A percentile compares a stretch with the other conserved stretches of the same genome.
These are phyloP conservation scores for Matsumurasca onukii DNA, from an alignment of 1,140 invertebrate species.

Conservation along the genomic window DNA sequence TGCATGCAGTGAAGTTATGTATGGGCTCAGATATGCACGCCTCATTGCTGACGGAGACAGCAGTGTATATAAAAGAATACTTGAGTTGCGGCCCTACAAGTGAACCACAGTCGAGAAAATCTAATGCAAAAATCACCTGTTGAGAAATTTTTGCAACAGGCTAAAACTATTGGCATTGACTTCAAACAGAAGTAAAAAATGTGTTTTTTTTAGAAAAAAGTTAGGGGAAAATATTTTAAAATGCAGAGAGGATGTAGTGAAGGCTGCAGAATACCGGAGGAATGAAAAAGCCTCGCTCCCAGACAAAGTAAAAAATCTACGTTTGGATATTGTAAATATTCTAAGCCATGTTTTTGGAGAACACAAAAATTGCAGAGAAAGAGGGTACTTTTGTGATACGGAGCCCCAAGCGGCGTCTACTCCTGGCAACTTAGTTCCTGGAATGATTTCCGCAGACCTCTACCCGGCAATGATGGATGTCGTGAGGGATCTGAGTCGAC, in stretches of 20 bases:
- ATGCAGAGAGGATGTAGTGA: neutral
- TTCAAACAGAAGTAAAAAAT: constrained; percentile 14
- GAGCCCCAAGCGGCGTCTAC: too few relatives aligned
- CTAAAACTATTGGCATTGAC: constrained; percentile 31
- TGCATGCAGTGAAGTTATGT: constrained; percentile 41
- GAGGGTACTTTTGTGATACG: constrained; percentile 25
- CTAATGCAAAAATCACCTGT: constrained; percentile 32
- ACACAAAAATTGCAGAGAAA: constrained; percentile 28
- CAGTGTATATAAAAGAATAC: constrained; percentile 42
- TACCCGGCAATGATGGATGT: too few relatives aligned
- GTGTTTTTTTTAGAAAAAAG: constrained; percentile 26
- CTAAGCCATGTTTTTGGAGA: constrained; percentile 23
- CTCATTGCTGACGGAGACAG: too few relatives aligned
- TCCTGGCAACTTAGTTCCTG: too few relatives aligned
- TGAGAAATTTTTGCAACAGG: constrained; percentile 34
- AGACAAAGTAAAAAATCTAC: neutral
- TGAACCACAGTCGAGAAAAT: constrained; percentile 52
- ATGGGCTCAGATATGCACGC: constrained; percentile 43
- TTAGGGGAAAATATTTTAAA: constrained; percentile 5
- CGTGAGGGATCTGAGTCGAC: neutral
- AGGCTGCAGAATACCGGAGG: constrained; percentile 1
- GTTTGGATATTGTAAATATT: constrained; percentile 17
- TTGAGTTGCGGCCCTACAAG: constrained; percentile 36
- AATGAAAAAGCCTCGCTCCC: neutral
- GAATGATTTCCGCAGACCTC: too few relatives aligned